Conservation (phyloP, 64 coral and sea anemone species). For the Porites australiensis region DNA sequence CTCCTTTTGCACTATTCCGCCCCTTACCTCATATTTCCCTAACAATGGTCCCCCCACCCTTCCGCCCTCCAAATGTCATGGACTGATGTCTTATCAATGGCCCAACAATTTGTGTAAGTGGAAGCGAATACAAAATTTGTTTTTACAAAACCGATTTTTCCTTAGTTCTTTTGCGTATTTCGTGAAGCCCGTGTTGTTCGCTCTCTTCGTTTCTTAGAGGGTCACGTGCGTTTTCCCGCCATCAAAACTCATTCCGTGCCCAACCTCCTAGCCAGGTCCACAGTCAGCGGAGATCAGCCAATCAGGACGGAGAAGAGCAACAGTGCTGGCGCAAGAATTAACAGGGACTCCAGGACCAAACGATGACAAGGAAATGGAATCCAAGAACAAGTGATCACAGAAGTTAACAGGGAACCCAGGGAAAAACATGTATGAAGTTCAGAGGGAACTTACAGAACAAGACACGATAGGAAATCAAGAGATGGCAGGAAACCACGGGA, state of each 20-base stretch:
- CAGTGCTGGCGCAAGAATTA: conserved; percentile 86
- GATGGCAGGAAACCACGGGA: too few relatives aligned
- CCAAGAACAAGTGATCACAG: conserved; percentile 70
- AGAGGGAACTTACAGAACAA: too few relatives aligned
- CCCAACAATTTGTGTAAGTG: too few relatives aligned
- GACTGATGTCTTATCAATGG: too few relatives aligned
- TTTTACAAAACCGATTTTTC: too few relatives aligned
- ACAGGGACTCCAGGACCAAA: conserved; percentile 62
- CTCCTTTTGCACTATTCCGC: too few relatives aligned
- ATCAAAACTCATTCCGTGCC: conserved; percentile 99
- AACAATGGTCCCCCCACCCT: too few relatives aligned
- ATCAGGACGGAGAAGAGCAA: conserved; percentile 81
- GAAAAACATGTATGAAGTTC: too few relatives aligned
- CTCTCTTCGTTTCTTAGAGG: conserved; percentile 62
- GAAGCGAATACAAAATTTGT: too few relatives aligned
- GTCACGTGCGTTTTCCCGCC: conserved; percentile 85
- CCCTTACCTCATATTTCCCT: too few relatives aligned
- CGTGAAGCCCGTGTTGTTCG: conserved; percentile 10
- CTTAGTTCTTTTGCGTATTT: not conserved
- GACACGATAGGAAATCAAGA: too few relatives aligned
- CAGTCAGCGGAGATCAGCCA: conserved; percentile 57
- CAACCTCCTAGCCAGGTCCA: conserved; percentile 96
- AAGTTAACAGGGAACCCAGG: not conserved
- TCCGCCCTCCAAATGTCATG: too few relatives aligned
- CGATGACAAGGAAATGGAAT: conserved; percentile 60